Conservation (phyloP, 2,888 invertebrate species). For the Ennomos quercinarius region DNA sequence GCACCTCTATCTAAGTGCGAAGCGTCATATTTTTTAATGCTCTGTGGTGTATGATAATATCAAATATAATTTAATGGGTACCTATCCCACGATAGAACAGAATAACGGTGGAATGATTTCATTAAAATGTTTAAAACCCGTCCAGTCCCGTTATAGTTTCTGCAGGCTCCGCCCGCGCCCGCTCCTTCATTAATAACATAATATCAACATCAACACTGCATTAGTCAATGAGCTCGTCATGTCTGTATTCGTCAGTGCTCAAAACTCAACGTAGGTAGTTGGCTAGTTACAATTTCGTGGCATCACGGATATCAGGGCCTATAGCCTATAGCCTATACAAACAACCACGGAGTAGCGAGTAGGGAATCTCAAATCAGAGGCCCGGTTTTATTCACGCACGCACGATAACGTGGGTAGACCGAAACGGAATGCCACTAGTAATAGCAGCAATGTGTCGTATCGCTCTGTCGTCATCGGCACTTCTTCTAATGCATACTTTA, state of each 20-base stretch:
- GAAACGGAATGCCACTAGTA: conserved; percentile 1
- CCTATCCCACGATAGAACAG: no score
- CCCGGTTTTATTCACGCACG: conserved; percentile 5
- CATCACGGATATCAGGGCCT: no score
- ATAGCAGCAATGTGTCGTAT: not conserved
- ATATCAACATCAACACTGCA: conserved; percentile 30
- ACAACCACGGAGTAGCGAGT: conserved; percentile 3
- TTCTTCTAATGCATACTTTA: not conserved
- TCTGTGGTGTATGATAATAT: no score
- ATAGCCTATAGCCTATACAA: not conserved
- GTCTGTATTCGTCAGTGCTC: conserved; percentile 41
- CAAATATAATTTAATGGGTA: no score
- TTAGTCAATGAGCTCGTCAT: conserved; percentile 40
- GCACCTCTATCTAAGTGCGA: no score
- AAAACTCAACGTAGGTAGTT: conserved; percentile 37
- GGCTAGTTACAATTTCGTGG: not conserved
- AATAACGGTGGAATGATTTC: no score
- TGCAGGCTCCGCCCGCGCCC: not conserved
- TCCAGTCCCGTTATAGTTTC: conserved; percentile 13
- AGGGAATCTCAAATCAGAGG: not conserved
- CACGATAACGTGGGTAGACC: conserved; percentile 3
- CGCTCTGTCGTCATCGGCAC: conserved; percentile 1
- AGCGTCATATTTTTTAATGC: no score
- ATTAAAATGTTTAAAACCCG: not conserved
- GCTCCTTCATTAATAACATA: not conserved